Evolutionary conservation across 2,888 invertebrate species (phyloP).

Genomic region (Platycheirus rosarum): DNA sequence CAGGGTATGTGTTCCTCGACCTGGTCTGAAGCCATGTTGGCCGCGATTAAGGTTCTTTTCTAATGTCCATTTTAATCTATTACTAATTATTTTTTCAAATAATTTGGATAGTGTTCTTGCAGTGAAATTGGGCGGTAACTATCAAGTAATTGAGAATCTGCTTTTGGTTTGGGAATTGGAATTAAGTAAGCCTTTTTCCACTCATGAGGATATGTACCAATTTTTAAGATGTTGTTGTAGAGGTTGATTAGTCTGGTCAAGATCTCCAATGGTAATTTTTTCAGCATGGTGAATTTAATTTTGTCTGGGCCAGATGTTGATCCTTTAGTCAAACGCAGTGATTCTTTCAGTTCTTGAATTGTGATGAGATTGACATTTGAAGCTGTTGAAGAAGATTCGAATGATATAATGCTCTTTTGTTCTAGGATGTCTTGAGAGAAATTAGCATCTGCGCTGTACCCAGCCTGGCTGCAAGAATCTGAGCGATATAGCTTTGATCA

Average conservation of each 20-base stretch:
- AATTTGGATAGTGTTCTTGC: slow-evolving; percentile 1
- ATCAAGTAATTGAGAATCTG: background rate
- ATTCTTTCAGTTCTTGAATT: background rate
- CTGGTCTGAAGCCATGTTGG: no score
- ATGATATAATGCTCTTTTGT: no score
- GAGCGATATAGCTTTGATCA: no score
- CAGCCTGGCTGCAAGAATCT: slow-evolving; percentile 3
- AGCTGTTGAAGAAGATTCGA: no score
- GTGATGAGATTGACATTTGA: no score
- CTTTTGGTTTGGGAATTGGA: slow-evolving; percentile 3
- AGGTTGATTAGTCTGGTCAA: background rate
- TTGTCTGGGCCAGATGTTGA: slow-evolving; percentile 12
- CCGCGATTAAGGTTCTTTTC: no score
- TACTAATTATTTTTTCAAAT: slow-evolving; percentile 19
- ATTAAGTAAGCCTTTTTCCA: slow-evolving; percentile 19
- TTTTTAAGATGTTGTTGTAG: slow-evolving; percentile 4
- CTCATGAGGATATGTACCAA: slow-evolving; percentile 15
- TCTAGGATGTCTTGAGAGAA: background rate
- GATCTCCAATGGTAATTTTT: background rate
- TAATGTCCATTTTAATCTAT: slow-evolving; percentile 2
- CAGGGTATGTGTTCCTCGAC: background rate
- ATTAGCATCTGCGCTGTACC: slow-evolving; percentile 10
- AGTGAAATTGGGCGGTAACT: background rate
- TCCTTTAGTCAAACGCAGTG: background rate
- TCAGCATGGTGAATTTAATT: slow-evolving; percentile 23